Evolutionary conservation across 2,797 vertebrate species (phyloP).

Genomic region (Hyperoplus immaculatus): DNA sequence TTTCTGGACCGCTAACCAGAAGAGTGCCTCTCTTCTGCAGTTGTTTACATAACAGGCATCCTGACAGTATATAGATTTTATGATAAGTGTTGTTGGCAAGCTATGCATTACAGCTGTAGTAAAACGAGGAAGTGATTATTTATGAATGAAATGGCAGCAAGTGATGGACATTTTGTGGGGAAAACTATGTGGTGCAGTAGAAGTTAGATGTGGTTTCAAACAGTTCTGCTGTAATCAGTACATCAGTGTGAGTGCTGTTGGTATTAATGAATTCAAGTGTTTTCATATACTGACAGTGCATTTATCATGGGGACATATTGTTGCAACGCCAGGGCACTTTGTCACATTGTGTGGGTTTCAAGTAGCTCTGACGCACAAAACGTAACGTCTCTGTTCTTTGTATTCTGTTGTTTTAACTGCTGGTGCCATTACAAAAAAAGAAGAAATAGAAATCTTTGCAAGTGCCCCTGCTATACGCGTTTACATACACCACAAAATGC

Average conservation of each 20-base stretch:
- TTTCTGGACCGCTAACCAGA: slow-evolving; percentile 45
- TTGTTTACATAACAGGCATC: slow-evolving; percentile 41
- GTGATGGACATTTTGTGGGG: slow-evolving; percentile 49
- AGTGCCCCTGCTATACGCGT: slow-evolving; percentile 14
- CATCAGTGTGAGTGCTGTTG: slow-evolving; percentile 35
- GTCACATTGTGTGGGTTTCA: slow-evolving; percentile 28
- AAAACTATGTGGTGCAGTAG: slow-evolving; percentile 52
- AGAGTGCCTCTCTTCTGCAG: slow-evolving; percentile 23
- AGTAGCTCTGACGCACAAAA: slow-evolving; percentile 10
- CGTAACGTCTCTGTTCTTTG: background rate
- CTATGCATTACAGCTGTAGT: slow-evolving; percentile 61
- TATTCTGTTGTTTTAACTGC: slow-evolving; percentile 8
- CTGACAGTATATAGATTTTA: slow-evolving; percentile 72
- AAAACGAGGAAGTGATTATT: slow-evolving; percentile 78
- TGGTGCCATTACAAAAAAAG: slow-evolving; percentile 13
- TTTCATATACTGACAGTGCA: slow-evolving; percentile 31
- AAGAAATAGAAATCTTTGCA: background rate
- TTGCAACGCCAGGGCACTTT: slow-evolving; percentile 36
- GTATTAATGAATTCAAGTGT: slow-evolving; percentile 27
- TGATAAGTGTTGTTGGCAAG: slow-evolving; percentile 70
- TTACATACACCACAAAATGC: slow-evolving; percentile 3
- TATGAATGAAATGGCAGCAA: slow-evolving; percentile 74
- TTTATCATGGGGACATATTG: slow-evolving; percentile 49
- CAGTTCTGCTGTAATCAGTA: slow-evolving; percentile 14
- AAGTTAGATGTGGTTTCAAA: slow-evolving; percentile 32